A percentile compares a stretch with the other conserved stretches of the same genome.
These are phyloP conservation scores for Pycnonotus jocosus DNA, from an alignment of 2,113 vertebrate species.

Conservation along the genomic window DNA sequence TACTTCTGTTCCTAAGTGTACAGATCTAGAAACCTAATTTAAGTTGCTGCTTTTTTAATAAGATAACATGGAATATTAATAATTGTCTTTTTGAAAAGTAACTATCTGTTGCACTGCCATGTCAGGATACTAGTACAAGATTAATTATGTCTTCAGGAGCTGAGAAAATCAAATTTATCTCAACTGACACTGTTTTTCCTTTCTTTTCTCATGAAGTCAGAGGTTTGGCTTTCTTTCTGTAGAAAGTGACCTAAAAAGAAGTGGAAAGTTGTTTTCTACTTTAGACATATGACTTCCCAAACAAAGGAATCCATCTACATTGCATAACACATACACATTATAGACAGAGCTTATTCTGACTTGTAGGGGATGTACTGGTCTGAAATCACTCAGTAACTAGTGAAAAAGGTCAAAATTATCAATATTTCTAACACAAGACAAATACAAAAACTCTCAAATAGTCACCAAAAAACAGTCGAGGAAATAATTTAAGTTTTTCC, in stretches of 20 bases:
- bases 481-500: neutral
- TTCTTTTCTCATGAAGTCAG: neutral
- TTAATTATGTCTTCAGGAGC: neutral
- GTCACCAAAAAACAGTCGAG: neutral
- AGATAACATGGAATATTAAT: neutral
- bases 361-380: neutral
- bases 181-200: neutral
- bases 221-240: neutral
- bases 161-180: neutral
- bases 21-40: neutral
- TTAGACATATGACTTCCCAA: neutral
- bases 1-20: neutral
- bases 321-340: neutral
- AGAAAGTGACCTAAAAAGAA: neutral
- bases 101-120: fast-evolving
- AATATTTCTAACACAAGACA: neutral
- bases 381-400: neutral
- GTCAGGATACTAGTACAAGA: neutral
- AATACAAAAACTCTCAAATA: neutral
- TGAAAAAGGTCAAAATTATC: neutral
- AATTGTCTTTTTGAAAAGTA: neutral
- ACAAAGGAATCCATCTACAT: neutral
- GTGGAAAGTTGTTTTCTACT: neutral
- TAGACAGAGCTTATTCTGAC: neutral
- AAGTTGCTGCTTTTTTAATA: neutral